phyloP scores from a whole-genome alignment of 2,113 vertebrate genomes.

The Ciconia stormi region DNA sequence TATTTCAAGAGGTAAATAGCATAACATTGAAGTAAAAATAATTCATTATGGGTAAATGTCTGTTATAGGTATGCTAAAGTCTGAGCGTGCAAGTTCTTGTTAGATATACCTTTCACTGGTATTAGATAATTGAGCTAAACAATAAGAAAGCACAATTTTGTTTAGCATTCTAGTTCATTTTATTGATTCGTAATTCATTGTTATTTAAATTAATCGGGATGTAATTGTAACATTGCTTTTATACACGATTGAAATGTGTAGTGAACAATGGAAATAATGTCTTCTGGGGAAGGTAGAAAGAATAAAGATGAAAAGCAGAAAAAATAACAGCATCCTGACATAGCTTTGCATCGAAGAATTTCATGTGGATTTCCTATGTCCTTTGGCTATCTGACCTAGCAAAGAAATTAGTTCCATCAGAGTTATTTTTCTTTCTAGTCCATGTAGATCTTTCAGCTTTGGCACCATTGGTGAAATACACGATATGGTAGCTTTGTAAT shows the following conservation, averaged over 20 bases:
- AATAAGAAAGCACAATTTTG: neutral
- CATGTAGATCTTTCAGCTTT: neutral
- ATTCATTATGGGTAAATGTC: neutral
- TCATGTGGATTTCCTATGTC: neutral
- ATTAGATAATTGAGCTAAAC: neutral
- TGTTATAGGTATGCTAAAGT: neutral
- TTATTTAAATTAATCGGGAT: neutral
- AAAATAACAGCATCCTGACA: neutral
- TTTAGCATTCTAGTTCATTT: neutral
- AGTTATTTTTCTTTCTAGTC: neutral
- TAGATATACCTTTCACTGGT: neutral
- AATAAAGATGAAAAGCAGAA: neutral
- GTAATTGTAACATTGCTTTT: neutral
- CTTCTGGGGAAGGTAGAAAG: neutral
- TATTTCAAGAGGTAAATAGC: conserved; percentile 87
- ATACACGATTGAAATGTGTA: neutral
- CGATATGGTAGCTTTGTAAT: neutral
- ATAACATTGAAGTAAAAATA: neutral
- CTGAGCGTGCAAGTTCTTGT: accelerated
- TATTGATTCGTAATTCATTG: neutral
- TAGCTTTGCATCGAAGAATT: neutral
- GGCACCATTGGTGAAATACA: neutral
- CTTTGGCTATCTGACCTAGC: neutral
- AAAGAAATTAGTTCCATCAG: neutral
- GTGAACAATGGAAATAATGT: neutral